These are phyloP conservation scores for Holocentrus rufus DNA, from an alignment of 2,797 vertebrate genomes.

Conservation along the genomic window DNA sequence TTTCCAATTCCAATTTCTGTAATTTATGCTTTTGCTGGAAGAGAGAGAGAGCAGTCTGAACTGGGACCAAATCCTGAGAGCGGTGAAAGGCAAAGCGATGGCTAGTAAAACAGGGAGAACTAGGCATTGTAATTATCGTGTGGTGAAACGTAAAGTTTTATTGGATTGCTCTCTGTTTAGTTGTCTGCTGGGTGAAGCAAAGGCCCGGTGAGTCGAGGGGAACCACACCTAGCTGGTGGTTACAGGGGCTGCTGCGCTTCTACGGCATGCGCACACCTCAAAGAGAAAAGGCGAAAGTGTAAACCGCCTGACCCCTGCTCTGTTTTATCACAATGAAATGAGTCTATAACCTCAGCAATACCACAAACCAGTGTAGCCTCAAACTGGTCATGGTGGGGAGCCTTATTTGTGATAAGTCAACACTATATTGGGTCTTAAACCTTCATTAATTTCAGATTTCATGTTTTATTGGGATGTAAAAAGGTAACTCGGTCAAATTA, in stretches of 20 bases:
- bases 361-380: constrained; percentile 40
- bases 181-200: constrained; percentile 60
- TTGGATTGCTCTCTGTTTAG: constrained; percentile 64
- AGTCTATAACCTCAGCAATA: constrained; percentile 42
- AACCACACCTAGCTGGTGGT: constrained; percentile 55
- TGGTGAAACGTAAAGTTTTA: constrained; percentile 73
- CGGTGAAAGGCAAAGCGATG: constrained; percentile 57
- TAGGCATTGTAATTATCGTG: constrained; percentile 71
- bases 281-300: constrained; percentile 12
- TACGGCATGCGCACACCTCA: background rate
- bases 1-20: constrained; percentile 74
- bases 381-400: constrained; percentile 23
- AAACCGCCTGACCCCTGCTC: constrained; percentile 36
- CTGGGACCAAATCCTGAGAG: constrained; percentile 56
- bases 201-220: constrained; percentile 37
- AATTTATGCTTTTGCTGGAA: constrained; percentile 72
- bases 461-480: constrained; percentile 40
- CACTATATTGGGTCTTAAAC: constrained; percentile 21
- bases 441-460: constrained; percentile 33
- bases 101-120: constrained; percentile 58
- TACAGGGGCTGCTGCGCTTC: constrained; percentile 41
- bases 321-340: constrained; percentile 43
- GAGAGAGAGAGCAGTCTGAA: constrained; percentile 59
- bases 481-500: constrained; percentile 30
- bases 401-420: constrained; percentile 33